Conservation (phyloP, 1,140 invertebrate species). For the Camponotus floridanus region DNA sequence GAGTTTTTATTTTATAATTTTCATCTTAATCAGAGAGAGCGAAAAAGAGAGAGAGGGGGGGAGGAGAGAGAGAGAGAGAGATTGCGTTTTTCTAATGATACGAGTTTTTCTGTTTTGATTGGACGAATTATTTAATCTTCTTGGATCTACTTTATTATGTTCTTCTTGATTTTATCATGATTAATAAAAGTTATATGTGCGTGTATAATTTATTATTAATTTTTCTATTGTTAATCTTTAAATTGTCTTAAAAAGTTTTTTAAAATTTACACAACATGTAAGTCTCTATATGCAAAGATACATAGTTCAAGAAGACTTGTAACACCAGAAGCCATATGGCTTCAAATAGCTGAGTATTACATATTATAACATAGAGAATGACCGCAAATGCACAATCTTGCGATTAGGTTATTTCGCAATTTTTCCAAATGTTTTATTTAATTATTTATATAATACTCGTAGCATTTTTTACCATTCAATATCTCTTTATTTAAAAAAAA, state of each 20-base stretch:
- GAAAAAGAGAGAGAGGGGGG: no score
- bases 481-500: neutral
- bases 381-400: conserved; percentile 21
- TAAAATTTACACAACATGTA: neutral
- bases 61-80: no score
- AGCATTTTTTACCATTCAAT: neutral
- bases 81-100: no score
- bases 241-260: neutral
- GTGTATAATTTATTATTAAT: conserved; percentile 1
- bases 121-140: no score
- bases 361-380: neutral
- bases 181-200: neutral
- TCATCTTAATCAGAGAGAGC: no score
- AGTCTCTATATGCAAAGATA: neutral
- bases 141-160: no score
- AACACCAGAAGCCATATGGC: conserved; percentile 81
- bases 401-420: neutral
- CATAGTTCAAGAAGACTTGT: conserved; percentile 79
- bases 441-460: conserved; percentile 5
- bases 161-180: no score
- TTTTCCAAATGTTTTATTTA: conserved; percentile 3
- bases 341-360: conserved; percentile 77
- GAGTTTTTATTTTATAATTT: no score
- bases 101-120: no score
- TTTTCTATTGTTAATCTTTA: conserved; percentile 15